phyloP scores from a whole-genome alignment of 1,140 invertebrate species.

The Drosophila eugracilis region DNA sequence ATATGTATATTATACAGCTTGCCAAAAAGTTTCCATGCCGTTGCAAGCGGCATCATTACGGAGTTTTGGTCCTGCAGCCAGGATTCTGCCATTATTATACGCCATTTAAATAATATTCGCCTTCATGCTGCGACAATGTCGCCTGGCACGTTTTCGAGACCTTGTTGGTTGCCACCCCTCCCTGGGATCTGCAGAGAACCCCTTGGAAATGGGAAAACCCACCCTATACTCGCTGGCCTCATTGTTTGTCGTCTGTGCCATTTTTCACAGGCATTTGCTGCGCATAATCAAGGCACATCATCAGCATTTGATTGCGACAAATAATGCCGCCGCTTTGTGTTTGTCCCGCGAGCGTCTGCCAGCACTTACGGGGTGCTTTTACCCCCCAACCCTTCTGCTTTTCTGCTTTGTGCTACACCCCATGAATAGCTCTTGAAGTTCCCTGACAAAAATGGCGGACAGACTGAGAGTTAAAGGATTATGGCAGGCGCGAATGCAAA shows the following conservation, averaged over 20 bases:
- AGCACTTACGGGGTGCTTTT: constrained; percentile 44
- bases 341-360: constrained; percentile 40
- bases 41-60: constrained; percentile 78
- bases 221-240: constrained; percentile 28
- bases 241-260: constrained; percentile 49
- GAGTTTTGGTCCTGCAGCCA: constrained; percentile 36
- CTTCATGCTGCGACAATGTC: constrained; percentile 69
- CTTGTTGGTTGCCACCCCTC: constrained; percentile 36
- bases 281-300: constrained; percentile 81
- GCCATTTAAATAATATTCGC: constrained; percentile 85
- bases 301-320: constrained; percentile 84
- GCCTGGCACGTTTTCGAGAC: constrained; percentile 62
- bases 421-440: too few species aligned
- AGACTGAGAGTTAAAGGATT: constrained; percentile 33
- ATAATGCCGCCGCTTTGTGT: constrained; percentile 84
- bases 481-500: constrained; percentile 31
- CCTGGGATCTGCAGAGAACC: neutral
- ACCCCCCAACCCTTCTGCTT: neutral
- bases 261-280: constrained; percentile 66
- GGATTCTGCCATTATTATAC: constrained; percentile 84
- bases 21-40: constrained; percentile 60
- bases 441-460: constrained; percentile 62
- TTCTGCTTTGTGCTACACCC: neutral
- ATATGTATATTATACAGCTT: constrained; percentile 2
- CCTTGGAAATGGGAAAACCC: constrained; percentile 13